Evolutionary conservation across 1,140 invertebrate species (phyloP).

Genomic region (Drosophila kikkawai): DNA sequence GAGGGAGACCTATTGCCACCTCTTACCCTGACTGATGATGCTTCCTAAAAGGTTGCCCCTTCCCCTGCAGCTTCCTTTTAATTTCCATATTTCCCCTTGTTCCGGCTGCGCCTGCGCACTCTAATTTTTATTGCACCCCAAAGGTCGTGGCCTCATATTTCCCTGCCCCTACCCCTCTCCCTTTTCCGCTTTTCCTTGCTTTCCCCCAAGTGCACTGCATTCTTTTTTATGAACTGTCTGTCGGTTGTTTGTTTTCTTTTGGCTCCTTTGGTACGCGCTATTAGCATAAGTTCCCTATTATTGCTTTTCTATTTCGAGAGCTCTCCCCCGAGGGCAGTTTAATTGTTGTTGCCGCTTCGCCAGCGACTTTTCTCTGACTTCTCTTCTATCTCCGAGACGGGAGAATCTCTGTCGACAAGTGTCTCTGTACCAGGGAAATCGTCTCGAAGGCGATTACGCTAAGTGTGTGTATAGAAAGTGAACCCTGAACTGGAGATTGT

Average conservation of each 20-base stretch:
- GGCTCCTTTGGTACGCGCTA: constrained; percentile 76
- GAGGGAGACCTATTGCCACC: constrained; percentile 62
- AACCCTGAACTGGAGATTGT: constrained; percentile 27
- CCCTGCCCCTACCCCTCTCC: not conserved
- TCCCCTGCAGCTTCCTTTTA: constrained; percentile 43
- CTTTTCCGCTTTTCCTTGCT: not conserved
- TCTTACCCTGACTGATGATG: constrained; percentile 36
- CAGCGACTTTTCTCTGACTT: constrained; percentile 17
- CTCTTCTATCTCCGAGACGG: not conserved
- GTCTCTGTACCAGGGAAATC: constrained; percentile 43
- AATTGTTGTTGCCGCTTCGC: constrained; percentile 31
- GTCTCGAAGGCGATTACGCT: constrained; percentile 44
- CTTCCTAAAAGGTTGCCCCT: constrained; percentile 49
- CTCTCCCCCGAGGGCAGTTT: constrained; percentile 43
- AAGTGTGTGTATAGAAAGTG: constrained; percentile 60
- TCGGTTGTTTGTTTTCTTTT: constrained; percentile 51
- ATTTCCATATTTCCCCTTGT: constrained; percentile 14
- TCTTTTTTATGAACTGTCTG: constrained; percentile 74
- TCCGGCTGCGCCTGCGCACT: constrained; percentile 66
- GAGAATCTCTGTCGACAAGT: constrained; percentile 59
- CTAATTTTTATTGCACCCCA: constrained; percentile 71
- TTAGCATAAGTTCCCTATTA: constrained; percentile 73
- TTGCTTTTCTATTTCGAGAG: constrained; percentile 50
- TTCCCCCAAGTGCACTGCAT: constrained; percentile 42
- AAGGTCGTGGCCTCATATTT: constrained; percentile 26